phyloP scores from a whole-genome alignment of 2,797 vertebrate genomes.

The Trichosurus vulpecula region DNA sequence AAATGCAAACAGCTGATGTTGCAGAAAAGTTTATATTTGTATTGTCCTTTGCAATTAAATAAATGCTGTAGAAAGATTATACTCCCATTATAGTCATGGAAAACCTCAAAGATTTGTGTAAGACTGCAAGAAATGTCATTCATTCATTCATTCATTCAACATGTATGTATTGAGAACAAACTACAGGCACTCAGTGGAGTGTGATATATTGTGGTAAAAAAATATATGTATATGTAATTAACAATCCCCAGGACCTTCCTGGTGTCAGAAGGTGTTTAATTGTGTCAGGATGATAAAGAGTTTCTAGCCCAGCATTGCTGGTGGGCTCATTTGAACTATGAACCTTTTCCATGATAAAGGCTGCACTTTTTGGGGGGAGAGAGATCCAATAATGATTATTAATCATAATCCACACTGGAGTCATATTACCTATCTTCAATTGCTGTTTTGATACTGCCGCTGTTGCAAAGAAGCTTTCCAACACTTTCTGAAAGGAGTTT shows the following conservation, averaged over 20 bases:
- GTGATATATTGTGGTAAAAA: background rate
- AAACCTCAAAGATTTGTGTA: constrained; percentile 43
- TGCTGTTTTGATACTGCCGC: background rate
- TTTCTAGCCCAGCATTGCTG: background rate
- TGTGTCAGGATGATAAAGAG: background rate
- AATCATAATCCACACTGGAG: background rate
- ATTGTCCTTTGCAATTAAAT: constrained; percentile 49
- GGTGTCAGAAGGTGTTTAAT: background rate
- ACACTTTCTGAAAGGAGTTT: background rate
- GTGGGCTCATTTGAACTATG: constrained; percentile 29
- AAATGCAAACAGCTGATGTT: constrained; percentile 64
- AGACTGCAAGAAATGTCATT: constrained; percentile 20
- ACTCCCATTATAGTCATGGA: background rate
- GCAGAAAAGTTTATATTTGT: constrained; percentile 35
- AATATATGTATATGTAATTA: background rate
- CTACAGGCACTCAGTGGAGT: constrained; percentile 3
- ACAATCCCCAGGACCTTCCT: constrained; percentile 47
- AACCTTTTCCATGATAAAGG: constrained; percentile 25
- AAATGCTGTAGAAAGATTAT: constrained; percentile 54
- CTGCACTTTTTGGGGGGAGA: background rate
- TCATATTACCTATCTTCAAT: background rate
- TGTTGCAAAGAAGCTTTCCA: background rate
- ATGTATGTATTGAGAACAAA: constrained; percentile 34
- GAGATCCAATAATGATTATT: background rate
- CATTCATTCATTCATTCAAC: constrained; percentile 10